Conservation (phyloP, 2,113 vertebrate genomes). For the Nymphicus hollandicus region DNA sequence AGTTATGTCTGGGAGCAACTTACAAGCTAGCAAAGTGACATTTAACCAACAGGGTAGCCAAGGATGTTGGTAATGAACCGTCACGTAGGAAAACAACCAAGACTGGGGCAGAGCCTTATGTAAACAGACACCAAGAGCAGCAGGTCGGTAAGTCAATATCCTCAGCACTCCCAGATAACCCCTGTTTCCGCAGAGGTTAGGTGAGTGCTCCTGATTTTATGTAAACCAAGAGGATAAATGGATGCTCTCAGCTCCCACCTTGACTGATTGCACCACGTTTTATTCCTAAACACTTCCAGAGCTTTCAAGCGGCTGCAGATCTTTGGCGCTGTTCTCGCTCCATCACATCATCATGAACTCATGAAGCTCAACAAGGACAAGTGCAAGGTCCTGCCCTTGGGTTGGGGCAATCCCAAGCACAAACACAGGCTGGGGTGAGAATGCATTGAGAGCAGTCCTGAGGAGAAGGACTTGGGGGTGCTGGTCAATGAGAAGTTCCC, state of each 20-base stretch:
- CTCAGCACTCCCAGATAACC: background rate
- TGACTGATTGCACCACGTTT: background rate
- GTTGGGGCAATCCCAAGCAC: background rate
- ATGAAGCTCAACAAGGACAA: background rate
- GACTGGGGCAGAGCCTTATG: background rate
- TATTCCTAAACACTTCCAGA: background rate
- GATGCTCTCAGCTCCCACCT: background rate
- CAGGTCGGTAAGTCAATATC: background rate
- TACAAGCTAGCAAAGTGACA: background rate
- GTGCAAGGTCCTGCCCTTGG: background rate
- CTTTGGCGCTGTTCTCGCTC: background rate
- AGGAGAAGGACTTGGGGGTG: background rate
- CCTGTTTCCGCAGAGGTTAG: background rate
- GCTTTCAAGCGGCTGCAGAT: background rate
- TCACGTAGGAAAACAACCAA: background rate
- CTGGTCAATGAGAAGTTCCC: background rate
- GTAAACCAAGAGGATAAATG: background rate
- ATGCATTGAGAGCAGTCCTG: background rate
- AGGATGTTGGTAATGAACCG: background rate
- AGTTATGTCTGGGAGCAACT: background rate
- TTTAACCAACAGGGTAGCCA: background rate
- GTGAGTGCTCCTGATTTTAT: background rate
- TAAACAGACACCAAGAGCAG: background rate
- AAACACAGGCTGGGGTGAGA: background rate
- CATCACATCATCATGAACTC: background rate